Evolutionary conservation across 2,888 invertebrate species (phyloP).

Genomic region (Masnerella sp.): DNA sequence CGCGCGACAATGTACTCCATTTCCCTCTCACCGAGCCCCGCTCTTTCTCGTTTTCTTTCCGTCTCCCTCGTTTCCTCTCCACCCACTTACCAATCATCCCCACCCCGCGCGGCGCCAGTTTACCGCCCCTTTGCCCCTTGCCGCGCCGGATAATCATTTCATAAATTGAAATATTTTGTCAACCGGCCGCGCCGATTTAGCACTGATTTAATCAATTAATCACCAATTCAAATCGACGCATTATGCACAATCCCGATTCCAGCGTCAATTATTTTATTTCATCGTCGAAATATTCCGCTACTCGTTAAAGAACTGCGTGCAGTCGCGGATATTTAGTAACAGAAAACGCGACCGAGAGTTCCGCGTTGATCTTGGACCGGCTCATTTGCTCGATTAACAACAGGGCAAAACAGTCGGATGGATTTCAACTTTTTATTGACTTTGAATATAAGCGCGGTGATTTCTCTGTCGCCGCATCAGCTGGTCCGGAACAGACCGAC

Average conservation of each 20-base stretch:
- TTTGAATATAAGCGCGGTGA: constrained; percentile 60
- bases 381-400: constrained; percentile 33
- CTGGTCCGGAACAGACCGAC: constrained; percentile 63
- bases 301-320: no score
- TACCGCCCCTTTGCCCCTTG: constrained; percentile 63
- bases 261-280: constrained; percentile 35
- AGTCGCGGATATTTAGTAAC: no score
- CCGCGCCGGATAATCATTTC: constrained; percentile 51
- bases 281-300: neutral
- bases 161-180: constrained; percentile 58
- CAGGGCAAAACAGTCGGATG: constrained; percentile 33
- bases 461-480: constrained; percentile 65
- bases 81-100: constrained; percentile 63
- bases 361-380: constrained; percentile 29
- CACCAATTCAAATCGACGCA: constrained; percentile 56
- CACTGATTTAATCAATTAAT: constrained; percentile 59
- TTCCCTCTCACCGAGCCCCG: constrained; percentile 61
- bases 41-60: constrained; percentile 61
- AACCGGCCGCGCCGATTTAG: constrained; percentile 45
- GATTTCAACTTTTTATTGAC: constrained; percentile 61
- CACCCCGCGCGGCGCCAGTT: constrained; percentile 37
- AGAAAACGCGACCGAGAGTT: no score
- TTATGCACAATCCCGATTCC: constrained; percentile 44
- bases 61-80: constrained; percentile 62
- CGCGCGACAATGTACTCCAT: constrained; percentile 70